A percentile compares a stretch with the other conserved stretches of the same genome.
phyloP scores from a whole-genome alignment of 1,140 invertebrate genomes.

The Andricus grossulariae region DNA sequence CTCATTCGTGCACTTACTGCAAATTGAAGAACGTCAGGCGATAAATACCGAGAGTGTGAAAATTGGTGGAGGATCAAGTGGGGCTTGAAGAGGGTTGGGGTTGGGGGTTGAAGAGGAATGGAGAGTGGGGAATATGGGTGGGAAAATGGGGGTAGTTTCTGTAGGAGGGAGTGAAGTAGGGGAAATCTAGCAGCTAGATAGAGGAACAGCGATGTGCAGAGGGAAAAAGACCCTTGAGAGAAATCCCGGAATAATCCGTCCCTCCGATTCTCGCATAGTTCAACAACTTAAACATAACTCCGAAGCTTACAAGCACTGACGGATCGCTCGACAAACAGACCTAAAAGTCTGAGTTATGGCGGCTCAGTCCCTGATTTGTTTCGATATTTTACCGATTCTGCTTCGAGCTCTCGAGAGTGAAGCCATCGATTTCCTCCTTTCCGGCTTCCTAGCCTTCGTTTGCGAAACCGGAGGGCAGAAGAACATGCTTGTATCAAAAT shows the following conservation, averaged over 20 bases:
- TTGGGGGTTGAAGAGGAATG: background rate
- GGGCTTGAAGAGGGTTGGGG: background rate
- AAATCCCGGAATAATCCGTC: conserved; percentile 68
- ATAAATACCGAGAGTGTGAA: conserved; percentile 28
- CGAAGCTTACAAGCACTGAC: conserved; percentile 71
- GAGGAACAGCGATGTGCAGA: conserved; percentile 2
- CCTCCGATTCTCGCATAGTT: conserved; percentile 66
- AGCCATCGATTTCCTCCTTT: conserved; percentile 54
- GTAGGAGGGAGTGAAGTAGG: background rate
- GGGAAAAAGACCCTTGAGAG: conserved; percentile 56
- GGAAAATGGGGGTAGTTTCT: conserved; percentile 34
- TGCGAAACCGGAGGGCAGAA: conserved; percentile 32
- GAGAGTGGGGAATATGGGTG: conserved; percentile 38
- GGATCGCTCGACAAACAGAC: conserved; percentile 72
- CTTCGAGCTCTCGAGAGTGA: conserved; percentile 41
- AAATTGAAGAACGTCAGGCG: conserved; percentile 16
- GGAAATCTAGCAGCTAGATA: background rate
- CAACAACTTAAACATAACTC: conserved; percentile 76
- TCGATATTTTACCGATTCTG: conserved; percentile 74
- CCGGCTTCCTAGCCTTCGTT: conserved; percentile 45
- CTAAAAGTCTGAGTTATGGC: conserved; percentile 73
- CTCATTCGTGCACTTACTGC: conserved; percentile 2
- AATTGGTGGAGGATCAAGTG: conserved; percentile 20
- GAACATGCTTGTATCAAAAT: conserved; percentile 18
- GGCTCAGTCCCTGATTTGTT: conserved; percentile 74